These are phyloP conservation scores for Schrankia costaestrigalis DNA, from an alignment of 2,888 invertebrate species.

Conservation along the genomic window DNA sequence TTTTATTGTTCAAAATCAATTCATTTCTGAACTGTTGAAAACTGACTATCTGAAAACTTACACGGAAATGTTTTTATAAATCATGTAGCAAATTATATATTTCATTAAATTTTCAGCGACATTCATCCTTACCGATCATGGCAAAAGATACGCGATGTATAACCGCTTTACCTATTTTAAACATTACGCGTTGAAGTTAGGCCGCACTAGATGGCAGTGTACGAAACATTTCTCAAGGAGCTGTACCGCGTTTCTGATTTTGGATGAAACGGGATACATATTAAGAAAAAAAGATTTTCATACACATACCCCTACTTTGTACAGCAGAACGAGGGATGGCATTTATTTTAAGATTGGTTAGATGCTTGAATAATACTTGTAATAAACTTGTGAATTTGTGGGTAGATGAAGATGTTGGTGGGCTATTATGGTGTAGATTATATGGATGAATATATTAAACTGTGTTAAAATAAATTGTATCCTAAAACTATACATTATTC, in stretches of 20 bases:
- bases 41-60: no score
- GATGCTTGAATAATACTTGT: no score
- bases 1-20: no score
- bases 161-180: constrained; percentile 33
- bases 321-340: constrained; percentile 5
- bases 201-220: constrained; percentile 33
- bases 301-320: constrained; percentile 19
- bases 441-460: no score
- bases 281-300: constrained; percentile 19
- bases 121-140: constrained; percentile 7
- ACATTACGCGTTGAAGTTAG: constrained; percentile 26
- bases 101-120: constrained; percentile 7
- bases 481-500: no score
- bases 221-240: constrained; percentile 28
- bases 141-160: constrained; percentile 9
- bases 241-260: constrained; percentile 21
- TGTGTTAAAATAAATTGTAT: no score
- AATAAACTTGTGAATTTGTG: no score
- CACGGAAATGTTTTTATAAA: no score
- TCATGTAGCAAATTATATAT: neutral
- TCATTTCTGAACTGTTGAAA: no score
- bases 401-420: no score
- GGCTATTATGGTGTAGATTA: no score
- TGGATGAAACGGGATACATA: constrained; percentile 13
- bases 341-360: constrained; percentile 8